A percentile compares a stretch with the other conserved stretches of the same genome.
These are phyloP conservation scores for Anarrhichthys ocellatus DNA, from an alignment of 2,113 vertebrate genomes.

Conservation along the genomic window DNA sequence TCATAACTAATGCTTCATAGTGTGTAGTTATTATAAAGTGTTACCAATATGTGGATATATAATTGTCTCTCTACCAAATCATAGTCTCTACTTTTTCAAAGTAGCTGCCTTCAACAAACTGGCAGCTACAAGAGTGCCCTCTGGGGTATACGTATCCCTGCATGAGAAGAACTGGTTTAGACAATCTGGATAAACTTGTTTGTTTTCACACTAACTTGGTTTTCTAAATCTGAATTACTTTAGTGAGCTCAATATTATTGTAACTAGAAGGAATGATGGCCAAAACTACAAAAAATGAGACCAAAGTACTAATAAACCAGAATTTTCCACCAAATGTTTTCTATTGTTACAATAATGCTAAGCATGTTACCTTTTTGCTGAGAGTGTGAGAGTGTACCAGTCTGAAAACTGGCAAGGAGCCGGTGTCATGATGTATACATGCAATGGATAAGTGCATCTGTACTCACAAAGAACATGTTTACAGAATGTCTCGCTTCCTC, in stretches of 20 bases:
- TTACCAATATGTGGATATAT: neutral
- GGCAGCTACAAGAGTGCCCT: neutral
- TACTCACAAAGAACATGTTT: constrained; percentile 33
- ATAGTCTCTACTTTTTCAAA: neutral
- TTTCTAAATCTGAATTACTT: neutral
- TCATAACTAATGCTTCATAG: no score
- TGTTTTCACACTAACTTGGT: neutral
- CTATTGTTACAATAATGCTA: neutral
- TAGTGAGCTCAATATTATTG: neutral
- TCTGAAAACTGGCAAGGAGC: neutral
- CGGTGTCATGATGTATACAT: neutral
- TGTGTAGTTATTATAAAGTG: no score
- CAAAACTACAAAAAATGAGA: neutral
- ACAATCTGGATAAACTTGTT: neutral
- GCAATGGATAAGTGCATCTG: constrained; percentile 38
- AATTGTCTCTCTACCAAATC: neutral
- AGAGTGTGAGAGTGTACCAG: neutral
- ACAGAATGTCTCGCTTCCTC: constrained; percentile 44
- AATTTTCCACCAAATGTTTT: neutral
- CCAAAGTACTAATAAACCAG: neutral
- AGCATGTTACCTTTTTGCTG: neutral
- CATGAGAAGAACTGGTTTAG: neutral
- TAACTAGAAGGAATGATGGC: neutral
- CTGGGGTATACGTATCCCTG: neutral
- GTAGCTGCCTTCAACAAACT: neutral